Conservation (phyloP, 2,888 invertebrate genomes). For the Eurois occulta region DNA sequence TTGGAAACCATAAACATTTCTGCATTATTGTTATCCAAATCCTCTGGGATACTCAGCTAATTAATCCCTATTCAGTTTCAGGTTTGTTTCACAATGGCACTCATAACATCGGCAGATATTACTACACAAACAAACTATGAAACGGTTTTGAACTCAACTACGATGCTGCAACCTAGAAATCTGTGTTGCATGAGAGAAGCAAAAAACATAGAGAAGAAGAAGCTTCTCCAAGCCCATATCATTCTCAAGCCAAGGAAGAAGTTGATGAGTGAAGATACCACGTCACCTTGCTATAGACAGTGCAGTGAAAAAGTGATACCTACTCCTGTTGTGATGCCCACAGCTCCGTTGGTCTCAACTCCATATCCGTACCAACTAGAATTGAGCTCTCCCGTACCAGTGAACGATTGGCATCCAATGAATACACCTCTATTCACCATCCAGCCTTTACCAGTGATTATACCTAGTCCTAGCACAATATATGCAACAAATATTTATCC, state of each 20-base stretch:
- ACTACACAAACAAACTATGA: conserved; percentile 16
- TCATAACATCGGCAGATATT: conserved; percentile 13
- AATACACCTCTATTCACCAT: conserved; percentile 34
- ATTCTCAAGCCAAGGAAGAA: conserved; percentile 41
- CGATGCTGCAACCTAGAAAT: conserved; percentile 6
- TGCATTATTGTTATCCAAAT: conserved; percentile 16
- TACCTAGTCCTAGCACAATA: conserved; percentile 42
- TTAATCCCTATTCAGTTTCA: conserved; percentile 34
- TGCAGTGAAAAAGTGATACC: conserved; percentile 25
- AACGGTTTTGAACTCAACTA: neutral
- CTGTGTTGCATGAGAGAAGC: conserved; percentile 18
- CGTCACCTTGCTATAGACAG: conserved; percentile 9
- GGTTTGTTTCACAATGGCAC: conserved; percentile 43
- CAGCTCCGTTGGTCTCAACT: neutral
- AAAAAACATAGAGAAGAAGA: conserved; percentile 33
- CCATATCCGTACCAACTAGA: conserved; percentile 35
- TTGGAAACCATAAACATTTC: neutral
- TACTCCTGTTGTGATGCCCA: conserved; percentile 18
- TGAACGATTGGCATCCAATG: conserved; percentile 49
- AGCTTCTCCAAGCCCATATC: conserved; percentile 30
- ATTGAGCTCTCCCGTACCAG: conserved; percentile 31
- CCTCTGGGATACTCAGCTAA: conserved; percentile 7
- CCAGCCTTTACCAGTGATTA: conserved; percentile 44
- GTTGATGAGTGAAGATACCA: conserved; percentile 19
- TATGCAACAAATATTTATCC: conserved; percentile 35